phyloP scores from a whole-genome alignment of 2,113 vertebrate species.

The Meriones unguiculatus region DNA sequence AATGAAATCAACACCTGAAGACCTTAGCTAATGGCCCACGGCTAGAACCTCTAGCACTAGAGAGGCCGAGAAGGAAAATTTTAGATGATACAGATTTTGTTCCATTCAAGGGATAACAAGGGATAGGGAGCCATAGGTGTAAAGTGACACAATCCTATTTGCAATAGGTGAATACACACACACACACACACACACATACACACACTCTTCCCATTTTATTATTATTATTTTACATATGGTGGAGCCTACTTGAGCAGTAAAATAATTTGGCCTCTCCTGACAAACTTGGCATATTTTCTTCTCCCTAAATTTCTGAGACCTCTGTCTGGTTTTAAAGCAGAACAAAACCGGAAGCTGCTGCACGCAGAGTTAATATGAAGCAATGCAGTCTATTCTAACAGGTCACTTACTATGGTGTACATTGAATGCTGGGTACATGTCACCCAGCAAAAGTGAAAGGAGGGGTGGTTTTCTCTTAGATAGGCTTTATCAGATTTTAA shows the following conservation, averaged over 20 bases:
- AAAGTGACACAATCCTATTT: not conserved
- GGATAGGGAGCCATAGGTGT: not conserved
- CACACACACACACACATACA: too few species aligned
- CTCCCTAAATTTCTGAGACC: slow-evolving; percentile 28
- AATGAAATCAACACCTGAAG: not conserved
- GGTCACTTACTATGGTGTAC: slow-evolving; percentile 15
- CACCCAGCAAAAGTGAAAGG: slow-evolving; percentile 40
- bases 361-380: slow-evolving; percentile 42
- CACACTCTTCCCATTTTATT: not conserved
- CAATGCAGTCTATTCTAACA: slow-evolving; percentile 40
- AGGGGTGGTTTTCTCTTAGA: slow-evolving; percentile 45
- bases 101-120: not conserved
- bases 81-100: not conserved
- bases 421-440: slow-evolving; percentile 42
- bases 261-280: slow-evolving; percentile 40
- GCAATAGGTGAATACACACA: not conserved
- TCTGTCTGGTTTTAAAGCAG: slow-evolving; percentile 50
- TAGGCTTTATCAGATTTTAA: slow-evolving; percentile 26
- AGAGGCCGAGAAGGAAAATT: not conserved
- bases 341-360: slow-evolving; percentile 50
- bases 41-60: not conserved
- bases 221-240: not conserved
- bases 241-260: not conserved
- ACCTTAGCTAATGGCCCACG: not conserved
- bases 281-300: not conserved